Percentiles rank a stretch among this genome's conserved stretches.
phyloP scores from a whole-genome alignment of 2,113 vertebrate genomes.

The Archilochus colubris region DNA sequence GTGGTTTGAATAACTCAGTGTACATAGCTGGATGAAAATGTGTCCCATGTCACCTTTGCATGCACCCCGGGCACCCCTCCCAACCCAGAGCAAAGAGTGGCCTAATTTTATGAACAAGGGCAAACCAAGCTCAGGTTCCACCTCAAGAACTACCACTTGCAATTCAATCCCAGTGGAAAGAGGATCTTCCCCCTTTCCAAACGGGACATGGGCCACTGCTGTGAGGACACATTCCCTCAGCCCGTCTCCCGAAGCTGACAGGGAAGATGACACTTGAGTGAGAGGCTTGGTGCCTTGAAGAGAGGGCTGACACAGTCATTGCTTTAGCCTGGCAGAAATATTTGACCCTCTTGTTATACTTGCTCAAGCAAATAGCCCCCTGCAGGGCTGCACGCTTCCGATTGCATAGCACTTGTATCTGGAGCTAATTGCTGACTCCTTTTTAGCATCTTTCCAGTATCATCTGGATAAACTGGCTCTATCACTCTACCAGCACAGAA shows the following conservation, averaged over 20 bases:
- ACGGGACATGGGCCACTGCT: neutral
- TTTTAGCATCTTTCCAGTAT: constrained; percentile 42
- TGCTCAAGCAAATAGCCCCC: constrained; percentile 19
- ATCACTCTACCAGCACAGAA: constrained; percentile 24
- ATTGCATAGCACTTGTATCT: neutral
- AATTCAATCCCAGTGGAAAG: constrained; percentile 54
- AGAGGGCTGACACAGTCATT: constrained; percentile 68
- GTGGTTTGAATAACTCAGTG: rapidly evolving
- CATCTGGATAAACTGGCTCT: constrained; percentile 57
- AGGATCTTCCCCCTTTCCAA: constrained; percentile 44
- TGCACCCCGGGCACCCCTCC: neutral
- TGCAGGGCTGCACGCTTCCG: constrained; percentile 7
- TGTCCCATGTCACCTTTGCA: constrained; percentile 9
- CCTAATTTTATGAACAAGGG: constrained; percentile 1
- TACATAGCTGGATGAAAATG: neutral
- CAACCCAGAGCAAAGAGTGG: neutral
- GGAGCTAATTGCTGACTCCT: constrained; percentile 53
- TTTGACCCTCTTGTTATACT: constrained; percentile 11
- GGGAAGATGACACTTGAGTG: constrained; percentile 15
- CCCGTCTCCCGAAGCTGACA: constrained; percentile 51
- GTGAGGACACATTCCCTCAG: neutral
- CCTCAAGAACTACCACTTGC: neutral
- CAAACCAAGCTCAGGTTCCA: constrained; percentile 40
- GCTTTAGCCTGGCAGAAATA: neutral
- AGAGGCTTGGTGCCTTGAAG: constrained; percentile 35